These are phyloP conservation scores for Scolopax rusticola DNA, from an alignment of 2,797 vertebrate genomes.

Conservation along the genomic window DNA sequence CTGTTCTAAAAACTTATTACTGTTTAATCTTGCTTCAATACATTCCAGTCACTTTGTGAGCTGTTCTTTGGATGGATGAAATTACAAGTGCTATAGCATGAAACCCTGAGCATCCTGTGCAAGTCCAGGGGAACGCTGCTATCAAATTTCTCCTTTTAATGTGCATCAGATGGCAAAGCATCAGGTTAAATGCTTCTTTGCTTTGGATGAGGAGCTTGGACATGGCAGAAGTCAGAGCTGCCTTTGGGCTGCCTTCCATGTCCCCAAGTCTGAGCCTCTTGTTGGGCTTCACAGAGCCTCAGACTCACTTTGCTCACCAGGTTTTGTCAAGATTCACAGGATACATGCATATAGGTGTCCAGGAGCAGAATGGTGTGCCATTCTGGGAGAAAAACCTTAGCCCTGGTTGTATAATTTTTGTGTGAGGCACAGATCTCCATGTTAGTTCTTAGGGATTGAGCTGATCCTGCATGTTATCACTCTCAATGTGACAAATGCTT, in stretches of 20 bases:
- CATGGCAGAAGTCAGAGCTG: neutral
- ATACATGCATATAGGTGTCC: fast-evolving
- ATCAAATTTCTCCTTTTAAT: neutral
- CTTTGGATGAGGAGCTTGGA: neutral
- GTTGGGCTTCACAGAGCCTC: neutral
- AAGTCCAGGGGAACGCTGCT: neutral
- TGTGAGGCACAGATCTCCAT: neutral
- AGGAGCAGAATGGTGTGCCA: neutral
- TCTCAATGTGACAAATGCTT: neutral
- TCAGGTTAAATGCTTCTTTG: neutral
- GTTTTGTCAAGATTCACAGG: neutral
- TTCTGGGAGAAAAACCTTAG: neutral
- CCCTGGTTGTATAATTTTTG: neutral
- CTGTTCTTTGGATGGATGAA: neutral
- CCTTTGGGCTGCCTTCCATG: neutral
- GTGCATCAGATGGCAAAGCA: neutral
- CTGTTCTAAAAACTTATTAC: neutral
- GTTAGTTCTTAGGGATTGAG: neutral
- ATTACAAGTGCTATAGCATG: neutral
- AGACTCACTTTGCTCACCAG: neutral
- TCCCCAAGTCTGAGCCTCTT: fast-evolving
- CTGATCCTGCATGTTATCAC: neutral
- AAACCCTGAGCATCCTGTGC: neutral
- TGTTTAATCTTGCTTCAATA: neutral
- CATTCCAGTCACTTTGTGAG: neutral